Conservation (phyloP, 2,888 invertebrate species). For the Theretra japonica region DNA sequence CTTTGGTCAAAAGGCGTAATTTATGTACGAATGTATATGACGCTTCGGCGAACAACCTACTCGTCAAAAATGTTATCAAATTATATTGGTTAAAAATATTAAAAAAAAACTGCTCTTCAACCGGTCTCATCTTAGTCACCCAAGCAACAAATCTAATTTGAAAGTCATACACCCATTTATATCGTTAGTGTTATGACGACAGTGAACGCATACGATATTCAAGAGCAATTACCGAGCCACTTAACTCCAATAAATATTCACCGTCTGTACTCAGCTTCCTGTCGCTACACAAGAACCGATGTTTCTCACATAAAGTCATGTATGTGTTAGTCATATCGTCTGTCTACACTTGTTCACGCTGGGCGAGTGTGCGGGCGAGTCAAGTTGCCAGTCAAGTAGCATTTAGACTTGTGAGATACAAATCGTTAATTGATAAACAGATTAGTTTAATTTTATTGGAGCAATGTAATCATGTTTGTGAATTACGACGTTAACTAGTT, state of each 20-base stretch:
- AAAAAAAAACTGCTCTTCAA: too few species aligned
- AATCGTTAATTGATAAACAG: neutral
- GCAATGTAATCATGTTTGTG: too few species aligned
- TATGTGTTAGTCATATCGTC: neutral
- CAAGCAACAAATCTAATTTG: too few species aligned
- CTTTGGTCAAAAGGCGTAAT: too few species aligned
- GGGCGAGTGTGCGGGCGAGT: neutral
- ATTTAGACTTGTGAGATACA: neutral
- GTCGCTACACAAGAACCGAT: neutral
- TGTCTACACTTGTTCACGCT: neutral
- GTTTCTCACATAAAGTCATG: neutral
- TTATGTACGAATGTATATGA: too few species aligned
- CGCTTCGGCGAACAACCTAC: too few species aligned
- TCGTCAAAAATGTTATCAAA: too few species aligned
- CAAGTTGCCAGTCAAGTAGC: neutral
- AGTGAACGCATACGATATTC: neutral
- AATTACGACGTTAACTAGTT: too few species aligned
- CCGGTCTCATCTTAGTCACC: too few species aligned
- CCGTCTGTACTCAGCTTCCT: constrained; percentile 3
- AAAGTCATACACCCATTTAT: neutral
- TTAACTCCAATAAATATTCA: constrained; percentile 8
- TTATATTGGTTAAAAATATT: too few species aligned
- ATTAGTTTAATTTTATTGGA: too few species aligned
- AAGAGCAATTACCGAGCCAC: neutral
- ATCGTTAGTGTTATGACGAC: constrained; percentile 7